These are phyloP conservation scores for Glossosoma conforme DNA, from an alignment of 1,140 invertebrate species.

Conservation along the genomic window DNA sequence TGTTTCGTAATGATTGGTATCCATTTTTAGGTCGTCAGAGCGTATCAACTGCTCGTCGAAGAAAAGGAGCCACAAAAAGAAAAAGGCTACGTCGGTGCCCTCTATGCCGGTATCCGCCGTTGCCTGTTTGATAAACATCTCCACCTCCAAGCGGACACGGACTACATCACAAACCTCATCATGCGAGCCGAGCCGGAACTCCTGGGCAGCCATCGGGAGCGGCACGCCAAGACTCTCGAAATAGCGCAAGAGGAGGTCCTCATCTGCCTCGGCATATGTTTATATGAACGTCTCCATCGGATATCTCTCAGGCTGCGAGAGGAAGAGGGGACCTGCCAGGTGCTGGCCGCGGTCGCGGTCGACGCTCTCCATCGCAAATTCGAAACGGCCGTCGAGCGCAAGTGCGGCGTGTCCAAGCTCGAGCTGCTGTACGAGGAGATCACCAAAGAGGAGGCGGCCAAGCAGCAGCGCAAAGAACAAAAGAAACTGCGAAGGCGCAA, in stretches of 20 bases:
- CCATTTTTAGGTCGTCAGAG: constrained; percentile 61
- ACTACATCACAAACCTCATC: constrained; percentile 83
- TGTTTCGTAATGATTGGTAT: too few relatives aligned
- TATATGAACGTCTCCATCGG: constrained; percentile 81
- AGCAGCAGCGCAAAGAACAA: constrained; percentile 78
- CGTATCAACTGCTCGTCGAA: constrained; percentile 80
- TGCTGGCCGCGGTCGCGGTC: constrained; percentile 81
- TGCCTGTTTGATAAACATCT: constrained; percentile 82
- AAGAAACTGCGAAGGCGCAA: constrained; percentile 84
- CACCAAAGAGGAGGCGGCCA: constrained; percentile 74
- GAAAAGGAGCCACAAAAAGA: constrained; percentile 79
- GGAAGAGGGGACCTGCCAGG: constrained; percentile 87
- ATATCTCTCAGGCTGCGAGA: constrained; percentile 80
- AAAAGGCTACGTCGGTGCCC: constrained; percentile 79
- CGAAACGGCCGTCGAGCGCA: constrained; percentile 82
- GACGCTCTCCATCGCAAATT: constrained; percentile 84
- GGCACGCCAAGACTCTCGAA: constrained; percentile 91
- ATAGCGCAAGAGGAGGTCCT: constrained; percentile 94
- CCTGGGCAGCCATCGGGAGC: constrained; percentile 74
- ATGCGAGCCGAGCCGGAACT: constrained; percentile 84
- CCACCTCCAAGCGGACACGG: constrained; percentile 78
- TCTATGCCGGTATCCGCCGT: constrained; percentile 81
- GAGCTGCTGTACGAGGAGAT: constrained; percentile 78
- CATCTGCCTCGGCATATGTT: constrained; percentile 86
- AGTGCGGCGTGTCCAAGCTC: constrained; percentile 82